Evolutionary conservation across 2,797 vertebrate species (phyloP), one percentile per base, ranked within the genome.

Genomic region (Chelidonichthys spinosus): DNA sequence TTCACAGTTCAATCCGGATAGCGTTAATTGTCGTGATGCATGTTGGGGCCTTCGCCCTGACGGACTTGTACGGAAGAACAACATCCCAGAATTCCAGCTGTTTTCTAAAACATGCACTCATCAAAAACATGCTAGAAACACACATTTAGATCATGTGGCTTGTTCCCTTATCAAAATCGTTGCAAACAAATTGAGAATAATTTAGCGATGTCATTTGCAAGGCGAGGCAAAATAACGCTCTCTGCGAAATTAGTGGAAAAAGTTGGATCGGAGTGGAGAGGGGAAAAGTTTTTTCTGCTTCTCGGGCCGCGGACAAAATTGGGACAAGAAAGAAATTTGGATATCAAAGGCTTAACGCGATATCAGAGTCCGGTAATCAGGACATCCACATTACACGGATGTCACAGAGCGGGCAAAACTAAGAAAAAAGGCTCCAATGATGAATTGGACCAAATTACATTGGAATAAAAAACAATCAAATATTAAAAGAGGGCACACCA

Each of bases 381-480:
- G 79, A 88, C 92, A 90, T 90, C 78, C 67, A 71, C 83, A 93
- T 93, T 86, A 90, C 81, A 93, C 90, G 86, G 92, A 92, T 92
- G 93, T 94, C 94, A 93, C 84, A 81, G 84, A 87, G 85, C 47
- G 72, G 73, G 85, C 74, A 88, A 94, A 93, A 92, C 25, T 25
- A 25, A 25, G 25, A 25, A 89, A 95, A 92, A 92, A 90, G 75
- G 25, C 87, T 79, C 87, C 83, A 87, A 92, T 95, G 94, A 96
- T 93, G 92, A 95, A 96, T 95, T 95, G 94, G 94, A 94, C 72
- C 69, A 94, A 96, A 96, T 95, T 94, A 93, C 82, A 83, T 46
- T 73, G 85, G 3, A 2, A 5, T 2, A 84, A 88, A 90, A 94
- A 95, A 93, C 89, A 92, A 95, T 96, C 92, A 95, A 95, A 95